Conservation (phyloP, 2,797 vertebrate genomes). For the Lithobates sylvaticus region DNA sequence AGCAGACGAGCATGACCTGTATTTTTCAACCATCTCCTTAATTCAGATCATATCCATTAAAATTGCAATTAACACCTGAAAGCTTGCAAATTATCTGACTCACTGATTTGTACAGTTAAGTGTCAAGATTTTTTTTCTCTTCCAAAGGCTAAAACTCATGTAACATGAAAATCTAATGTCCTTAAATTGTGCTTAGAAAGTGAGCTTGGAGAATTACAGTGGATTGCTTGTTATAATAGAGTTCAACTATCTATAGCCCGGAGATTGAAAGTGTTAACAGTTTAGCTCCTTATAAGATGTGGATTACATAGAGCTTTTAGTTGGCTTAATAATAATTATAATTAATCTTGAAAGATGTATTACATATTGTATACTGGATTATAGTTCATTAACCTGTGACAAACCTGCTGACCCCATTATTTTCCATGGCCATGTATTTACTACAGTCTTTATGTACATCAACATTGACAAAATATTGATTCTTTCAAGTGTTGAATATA, state of each 20-base stretch:
- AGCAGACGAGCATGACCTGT: slow-evolving; percentile 35
- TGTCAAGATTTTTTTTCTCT: slow-evolving; percentile 37
- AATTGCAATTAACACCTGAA: slow-evolving; percentile 57
- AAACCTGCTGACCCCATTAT: neutral
- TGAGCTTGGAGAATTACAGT: slow-evolving; percentile 26
- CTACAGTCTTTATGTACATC: neutral
- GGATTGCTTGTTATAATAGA: slow-evolving; percentile 14
- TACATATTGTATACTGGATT: neutral
- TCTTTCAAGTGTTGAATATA: neutral
- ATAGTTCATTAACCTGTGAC: neutral
- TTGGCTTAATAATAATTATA: neutral
- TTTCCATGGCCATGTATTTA: neutral
- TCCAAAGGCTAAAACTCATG: slow-evolving; percentile 26
- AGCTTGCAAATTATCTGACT: slow-evolving; percentile 47
- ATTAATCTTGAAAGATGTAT: neutral
- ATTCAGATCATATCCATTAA: slow-evolving; percentile 52
- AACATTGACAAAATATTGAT: neutral
- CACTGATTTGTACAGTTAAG: slow-evolving; percentile 48
- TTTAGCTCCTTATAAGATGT: neutral
- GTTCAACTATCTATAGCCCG: neutral
- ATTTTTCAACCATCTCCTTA: slow-evolving; percentile 50
- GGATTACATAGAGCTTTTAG: neutral
- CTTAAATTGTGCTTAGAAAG: slow-evolving; percentile 8
- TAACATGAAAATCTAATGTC: slow-evolving; percentile 40
- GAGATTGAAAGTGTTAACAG: slow-evolving; percentile 9